Evolutionary conservation across 2,888 invertebrate species (phyloP).

Genomic region (Epinotia bilunana): DNA sequence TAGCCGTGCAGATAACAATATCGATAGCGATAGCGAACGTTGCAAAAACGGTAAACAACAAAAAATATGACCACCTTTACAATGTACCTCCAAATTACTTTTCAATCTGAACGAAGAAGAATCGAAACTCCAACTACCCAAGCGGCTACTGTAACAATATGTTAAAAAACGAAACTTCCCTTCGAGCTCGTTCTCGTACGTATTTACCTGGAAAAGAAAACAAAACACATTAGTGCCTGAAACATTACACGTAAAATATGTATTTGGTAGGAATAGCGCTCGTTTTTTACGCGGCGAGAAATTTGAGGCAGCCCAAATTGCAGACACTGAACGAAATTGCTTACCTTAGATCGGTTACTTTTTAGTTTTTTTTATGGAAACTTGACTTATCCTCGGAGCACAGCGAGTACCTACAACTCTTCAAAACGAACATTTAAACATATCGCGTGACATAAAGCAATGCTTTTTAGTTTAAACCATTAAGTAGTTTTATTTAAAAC

Average conservation of each 20-base stretch:
- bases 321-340: conserved; percentile 40
- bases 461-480: neutral
- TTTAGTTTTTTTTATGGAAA: neutral
- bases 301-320: conserved; percentile 36
- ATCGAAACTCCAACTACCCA: neutral
- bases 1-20: too few relatives aligned
- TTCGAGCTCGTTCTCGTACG: conserved; percentile 21
- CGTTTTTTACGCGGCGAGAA: conserved; percentile 32
- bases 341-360: conserved; percentile 25
- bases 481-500: neutral
- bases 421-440: neutral
- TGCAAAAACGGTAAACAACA: too few relatives aligned
- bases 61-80: too few relatives aligned
- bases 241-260: conserved; percentile 44
- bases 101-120: neutral
- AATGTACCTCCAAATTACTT: neutral
- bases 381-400: neutral
- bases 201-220: conserved; percentile 43
- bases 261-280: conserved; percentile 36
- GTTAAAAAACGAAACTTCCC: conserved; percentile 23
- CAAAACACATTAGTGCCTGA: conserved; percentile 43
- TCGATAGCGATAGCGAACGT: too few relatives aligned
- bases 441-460: neutral
- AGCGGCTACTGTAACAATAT: conserved; percentile 3
- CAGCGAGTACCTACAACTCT: neutral